A percentile compares a stretch with the other conserved stretches of the same genome.
These are phyloP conservation scores for Telenomus remus DNA, from an alignment of 1,140 invertebrate species.

Conservation along the genomic window DNA sequence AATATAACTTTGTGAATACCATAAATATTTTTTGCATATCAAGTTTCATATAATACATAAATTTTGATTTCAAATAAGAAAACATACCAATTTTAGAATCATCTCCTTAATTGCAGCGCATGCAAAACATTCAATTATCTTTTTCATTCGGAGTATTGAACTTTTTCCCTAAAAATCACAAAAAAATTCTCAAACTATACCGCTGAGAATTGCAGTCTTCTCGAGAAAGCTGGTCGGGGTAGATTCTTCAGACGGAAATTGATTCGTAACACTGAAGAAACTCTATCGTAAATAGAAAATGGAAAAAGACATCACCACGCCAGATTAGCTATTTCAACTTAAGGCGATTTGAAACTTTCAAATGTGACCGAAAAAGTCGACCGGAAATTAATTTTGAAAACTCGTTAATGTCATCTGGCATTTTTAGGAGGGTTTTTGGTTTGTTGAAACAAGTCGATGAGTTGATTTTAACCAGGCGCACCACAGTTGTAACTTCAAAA, in stretches of 20 bases:
- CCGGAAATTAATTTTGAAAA: too few species aligned
- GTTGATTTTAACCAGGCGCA: too few species aligned
- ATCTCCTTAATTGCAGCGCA: neutral
- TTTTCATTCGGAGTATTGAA: constrained; percentile 6
- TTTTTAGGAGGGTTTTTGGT: too few species aligned
- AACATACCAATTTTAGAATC: constrained; percentile 3
- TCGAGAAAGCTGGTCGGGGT: constrained; percentile 18
- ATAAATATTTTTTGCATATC: too few species aligned
- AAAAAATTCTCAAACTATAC: constrained; percentile 41
- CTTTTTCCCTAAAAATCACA: constrained; percentile 29
- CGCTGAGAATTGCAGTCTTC: constrained; percentile 29
- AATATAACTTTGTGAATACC: constrained; percentile 24
- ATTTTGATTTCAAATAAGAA: constrained; percentile 8
- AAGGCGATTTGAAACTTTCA: too few species aligned
- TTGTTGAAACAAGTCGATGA: too few species aligned
- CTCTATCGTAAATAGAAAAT: constrained; percentile 42
- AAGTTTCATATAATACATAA: too few species aligned
- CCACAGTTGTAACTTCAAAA: too few species aligned
- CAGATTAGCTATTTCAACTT: constrained; percentile 32
- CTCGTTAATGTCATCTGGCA: too few species aligned
- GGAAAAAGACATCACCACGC: constrained; percentile 1
- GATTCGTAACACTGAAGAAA: constrained; percentile 47
- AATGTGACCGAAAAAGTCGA: too few species aligned
- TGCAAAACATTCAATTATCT: constrained; percentile 38
- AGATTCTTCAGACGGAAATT: constrained; percentile 42